Evolutionary conservation across 2,888 invertebrate species (phyloP), one percentile per base, ranked within the genome.

Genomic region (Amphiduros pacificus): DNA sequence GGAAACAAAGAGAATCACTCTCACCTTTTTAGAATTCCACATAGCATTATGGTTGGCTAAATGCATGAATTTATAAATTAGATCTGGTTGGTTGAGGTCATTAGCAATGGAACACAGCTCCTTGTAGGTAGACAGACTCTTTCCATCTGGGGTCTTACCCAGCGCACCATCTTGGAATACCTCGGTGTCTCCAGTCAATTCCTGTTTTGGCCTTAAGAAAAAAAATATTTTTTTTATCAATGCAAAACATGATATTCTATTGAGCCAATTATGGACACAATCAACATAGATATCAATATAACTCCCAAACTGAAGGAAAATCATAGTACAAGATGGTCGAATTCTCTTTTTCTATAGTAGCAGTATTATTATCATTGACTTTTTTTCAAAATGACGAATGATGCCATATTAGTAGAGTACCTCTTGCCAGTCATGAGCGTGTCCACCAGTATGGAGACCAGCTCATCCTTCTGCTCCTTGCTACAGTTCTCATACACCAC

Each of bases 41-140:
- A 91, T 87, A 1, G 94, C 90, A 82, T 96, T 94, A 78, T 95
- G 93, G 85, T 94, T 94, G 0, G 95, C 95, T 67, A 96, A 85
- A 80, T 94, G 91, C 92, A 97, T 92, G 80, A 97, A 97, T 82
- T 93, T 93, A 84, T 97, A 97, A 67, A 95, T 88, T 65, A 97
- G 86, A 79, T 96, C 95, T 0, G 96, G 96, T 79, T 96, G 93
- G 78, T 95, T 95, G 66, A 97, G 85, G 83, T 96, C 95, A 0
- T 93, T 93, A 0, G 95, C 95, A 50, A 96, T 85, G 0, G 93
- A 91, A 81, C 95, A 96, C 55, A 97, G 85, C 82, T 97, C 96
- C 79, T 92, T 93, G 83, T 97, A 97, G 0, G 96, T 96, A 1
- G 94, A 91, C 31, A 96, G 85, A 74, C 91, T 92, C 14, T 85